Evolutionary conservation across 1,140 invertebrate species (phyloP), one percentile per base, ranked within the genome.

Genomic region (Pteromalus puparum): DNA sequence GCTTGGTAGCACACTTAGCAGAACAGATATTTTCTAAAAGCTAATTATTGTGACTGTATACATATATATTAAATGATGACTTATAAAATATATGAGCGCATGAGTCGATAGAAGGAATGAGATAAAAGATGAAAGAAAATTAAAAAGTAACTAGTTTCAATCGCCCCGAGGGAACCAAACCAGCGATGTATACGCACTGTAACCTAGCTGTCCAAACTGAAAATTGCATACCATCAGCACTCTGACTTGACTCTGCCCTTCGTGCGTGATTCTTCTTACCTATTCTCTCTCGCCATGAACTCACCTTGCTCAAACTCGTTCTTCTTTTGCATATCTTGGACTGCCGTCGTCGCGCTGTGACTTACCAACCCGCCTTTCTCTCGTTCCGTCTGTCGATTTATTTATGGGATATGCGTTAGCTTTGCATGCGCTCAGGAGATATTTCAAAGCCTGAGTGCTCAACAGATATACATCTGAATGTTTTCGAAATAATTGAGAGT

Each of bases 281-380:
- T 80, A 80, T 30, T 70, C 42, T 82, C 42, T 48, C 74, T 46
- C 30, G 3, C 46, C 42, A 6, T 70, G 13, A 3, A 30, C 68
- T 81, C 46, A 73, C 21, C 46, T 81, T 7, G 7, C 42, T 61
- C 24, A 10, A 65, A 46, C 81, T 42, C 48, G 42, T 34, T 82
- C 48, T 61, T 82, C 10, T 67, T 82, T 75, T 82, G 72, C 42
- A 82, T 61, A 61, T 75, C 73, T 68, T 76, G n/a, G 26, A 30
- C 34, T 67, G 4, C 2, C 34, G 26, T 74, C 34, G 2, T 21
- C 10, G 67, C 67, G 2, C 24, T 61, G 53, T 61, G 48, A 53
- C 53, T 61, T n/a, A n/a, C 26, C 67, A 28, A 38, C 34, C 42
- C 73, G 73, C 73, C 73, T 48, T 46, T 75, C 73, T 65, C 61